Evolutionary conservation across 92 coral and sea anemone genomes (phyloP).

Genomic region (Zoanthus gigantus): DNA sequence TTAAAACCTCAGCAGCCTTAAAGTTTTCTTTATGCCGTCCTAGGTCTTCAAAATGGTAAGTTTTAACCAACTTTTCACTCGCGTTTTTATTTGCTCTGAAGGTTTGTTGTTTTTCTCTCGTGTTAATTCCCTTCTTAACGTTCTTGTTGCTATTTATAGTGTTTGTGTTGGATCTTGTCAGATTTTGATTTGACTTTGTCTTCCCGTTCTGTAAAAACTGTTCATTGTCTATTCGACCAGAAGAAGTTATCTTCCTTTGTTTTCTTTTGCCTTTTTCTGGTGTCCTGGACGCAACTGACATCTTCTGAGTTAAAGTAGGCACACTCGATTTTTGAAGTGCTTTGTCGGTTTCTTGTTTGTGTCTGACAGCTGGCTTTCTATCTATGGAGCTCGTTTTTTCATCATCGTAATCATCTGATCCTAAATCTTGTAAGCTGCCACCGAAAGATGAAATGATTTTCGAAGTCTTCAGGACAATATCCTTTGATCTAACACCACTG

Average conservation of each 20-base stretch:
- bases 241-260: not conserved
- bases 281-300: not conserved
- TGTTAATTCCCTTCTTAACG: not conserved
- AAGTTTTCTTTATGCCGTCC: conserved; percentile 20
- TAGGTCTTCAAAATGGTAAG: conserved; percentile 12
- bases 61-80: not conserved
- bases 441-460: not conserved
- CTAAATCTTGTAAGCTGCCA: conserved; percentile 20
- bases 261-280: not conserved
- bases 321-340: not conserved
- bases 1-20: not conserved
- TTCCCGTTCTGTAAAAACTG: not conserved
- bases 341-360: not conserved
- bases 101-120: not conserved
- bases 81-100: not conserved
- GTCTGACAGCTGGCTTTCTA: not conserved
- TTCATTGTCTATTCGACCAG: not conserved
- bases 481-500: not conserved
- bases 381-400: not conserved
- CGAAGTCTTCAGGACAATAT: not conserved
- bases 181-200: not conserved
- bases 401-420: conserved; percentile 7
- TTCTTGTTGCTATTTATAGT: not conserved
- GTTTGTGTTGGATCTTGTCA: not conserved
- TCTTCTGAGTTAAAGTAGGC: not conserved